phyloP scores from a whole-genome alignment of 2,797 vertebrate genomes.

The Todus mexicanus region DNA sequence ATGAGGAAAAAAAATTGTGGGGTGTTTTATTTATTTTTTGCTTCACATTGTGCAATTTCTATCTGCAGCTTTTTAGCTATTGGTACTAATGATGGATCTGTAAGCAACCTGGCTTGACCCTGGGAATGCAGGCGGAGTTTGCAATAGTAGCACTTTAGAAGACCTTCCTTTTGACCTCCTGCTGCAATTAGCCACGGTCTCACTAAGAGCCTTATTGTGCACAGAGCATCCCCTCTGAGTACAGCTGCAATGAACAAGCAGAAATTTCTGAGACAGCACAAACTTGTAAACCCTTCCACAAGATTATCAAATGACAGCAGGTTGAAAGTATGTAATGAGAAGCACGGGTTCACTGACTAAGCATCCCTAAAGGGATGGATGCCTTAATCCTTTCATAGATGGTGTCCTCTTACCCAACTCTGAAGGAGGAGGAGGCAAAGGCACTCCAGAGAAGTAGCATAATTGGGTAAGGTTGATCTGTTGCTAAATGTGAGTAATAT shows the following conservation, averaged over 20 bases:
- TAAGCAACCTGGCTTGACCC: neutral
- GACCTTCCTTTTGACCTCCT: neutral
- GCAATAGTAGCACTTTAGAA: neutral
- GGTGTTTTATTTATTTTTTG: neutral
- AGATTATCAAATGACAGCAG: slow-evolving; percentile 44
- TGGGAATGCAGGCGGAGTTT: neutral
- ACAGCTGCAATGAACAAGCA: slow-evolving; percentile 26
- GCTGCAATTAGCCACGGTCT: neutral
- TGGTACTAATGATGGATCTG: neutral
- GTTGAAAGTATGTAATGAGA: slow-evolving; percentile 17
- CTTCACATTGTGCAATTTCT: neutral
- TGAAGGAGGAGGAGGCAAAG: neutral
- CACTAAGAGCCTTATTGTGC: neutral
- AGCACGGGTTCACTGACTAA: slow-evolving; percentile 52
- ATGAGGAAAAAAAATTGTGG: neutral
- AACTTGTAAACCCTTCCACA: slow-evolving; percentile 4
- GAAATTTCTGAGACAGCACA: slow-evolving; percentile 22
- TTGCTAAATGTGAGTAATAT: neutral
- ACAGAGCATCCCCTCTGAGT: neutral
- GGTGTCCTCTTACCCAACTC: slow-evolving; percentile 2
- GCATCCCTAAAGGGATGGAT: slow-evolving; percentile 11
- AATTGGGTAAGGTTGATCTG: neutral
- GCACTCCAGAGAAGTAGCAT: neutral
- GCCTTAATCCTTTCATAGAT: neutral
- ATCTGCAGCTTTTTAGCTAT: neutral